phyloP scores from a whole-genome alignment of 2,113 vertebrate genomes.

The Notiomystis cincta region DNA sequence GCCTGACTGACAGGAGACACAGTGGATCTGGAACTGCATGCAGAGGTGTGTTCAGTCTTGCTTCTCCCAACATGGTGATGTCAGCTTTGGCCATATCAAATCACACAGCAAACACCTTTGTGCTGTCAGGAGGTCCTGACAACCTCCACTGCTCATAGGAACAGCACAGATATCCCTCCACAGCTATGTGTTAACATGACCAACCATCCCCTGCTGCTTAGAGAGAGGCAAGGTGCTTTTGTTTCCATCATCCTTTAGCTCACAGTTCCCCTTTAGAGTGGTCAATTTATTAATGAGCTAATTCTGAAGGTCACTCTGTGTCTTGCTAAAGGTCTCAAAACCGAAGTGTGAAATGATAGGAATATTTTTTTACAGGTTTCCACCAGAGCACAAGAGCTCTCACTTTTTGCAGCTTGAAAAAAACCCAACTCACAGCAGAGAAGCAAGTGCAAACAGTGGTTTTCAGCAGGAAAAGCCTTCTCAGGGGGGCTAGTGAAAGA shows the following conservation, averaged over 20 bases:
- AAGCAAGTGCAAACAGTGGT: conserved; percentile 1
- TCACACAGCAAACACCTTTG: neutral
- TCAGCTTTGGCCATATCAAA: neutral
- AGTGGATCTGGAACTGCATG: neutral
- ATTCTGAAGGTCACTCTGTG: neutral
- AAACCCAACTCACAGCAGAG: neutral
- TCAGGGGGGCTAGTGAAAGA: neutral
- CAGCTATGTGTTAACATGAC: accelerated
- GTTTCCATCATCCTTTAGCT: neutral
- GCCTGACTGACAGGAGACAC: neutral
- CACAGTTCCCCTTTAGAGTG: neutral
- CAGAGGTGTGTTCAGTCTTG: neutral
- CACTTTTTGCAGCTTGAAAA: conserved; percentile 44
- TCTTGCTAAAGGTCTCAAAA: neutral
- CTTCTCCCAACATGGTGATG: neutral
- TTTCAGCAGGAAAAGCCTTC: conserved; percentile 53
- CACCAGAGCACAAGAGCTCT: conserved; percentile 30
- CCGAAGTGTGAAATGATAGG: neutral
- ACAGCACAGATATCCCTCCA: neutral
- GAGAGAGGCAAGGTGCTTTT: neutral
- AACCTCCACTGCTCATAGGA: neutral
- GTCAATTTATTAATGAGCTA: neutral
- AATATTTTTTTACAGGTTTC: conserved; percentile 13
- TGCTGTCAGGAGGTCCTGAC: neutral
- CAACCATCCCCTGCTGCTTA: neutral